Base-by-base conservation (phyloP, 2,797 vertebrate genomes). In the Arctocebus calabarensis region DNA sequence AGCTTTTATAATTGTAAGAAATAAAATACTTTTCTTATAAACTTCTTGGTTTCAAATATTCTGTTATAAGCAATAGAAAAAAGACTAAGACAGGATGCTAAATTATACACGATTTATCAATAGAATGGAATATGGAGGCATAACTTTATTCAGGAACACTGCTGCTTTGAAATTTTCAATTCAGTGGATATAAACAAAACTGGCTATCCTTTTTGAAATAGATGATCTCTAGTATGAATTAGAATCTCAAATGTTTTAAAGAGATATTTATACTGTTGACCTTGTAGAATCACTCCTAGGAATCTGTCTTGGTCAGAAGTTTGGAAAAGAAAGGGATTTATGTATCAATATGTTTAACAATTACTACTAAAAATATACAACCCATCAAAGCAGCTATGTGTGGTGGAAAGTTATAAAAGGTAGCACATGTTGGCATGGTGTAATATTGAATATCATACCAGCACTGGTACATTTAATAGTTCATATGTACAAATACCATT, bases 231-330 rank as follows among this genome's bases (percentile, higher is more conserved):
- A 16, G 2, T 29, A 91, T 64, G 40, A 14, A 75, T 1, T 32
- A 6, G 32, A 85, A 74, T 25, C 29, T 88, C 32, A 87, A 52
- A 92, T 55, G 1, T 37, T 94, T 66, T 93, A 91, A 90, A 81
- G 37, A 62, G n/a, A 19, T 77, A 55, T 73, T 84, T 48, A 75
- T 81, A 70, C 37, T 78, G 89, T 91, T 57, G 10, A 70, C 17
- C 12, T 64, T 62, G n/a, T 43, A 45, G 2, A 59, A 64, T 66
- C 29, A 84, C 8, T 62, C 79, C 16, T 74, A 59, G 23, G 70
- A 90, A 59, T 64, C 59, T 73, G 23, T 86, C 61, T 73, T 70
- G 61, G 68, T 12, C 7, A 79, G 4, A 61, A 19, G 45, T 37
- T 64, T 70, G 48, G 23, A 66, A 40, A 91, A 59, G 45, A 66